Evolutionary conservation across 2,888 invertebrate genomes (phyloP).

Genomic region (Ligdia adustata): DNA sequence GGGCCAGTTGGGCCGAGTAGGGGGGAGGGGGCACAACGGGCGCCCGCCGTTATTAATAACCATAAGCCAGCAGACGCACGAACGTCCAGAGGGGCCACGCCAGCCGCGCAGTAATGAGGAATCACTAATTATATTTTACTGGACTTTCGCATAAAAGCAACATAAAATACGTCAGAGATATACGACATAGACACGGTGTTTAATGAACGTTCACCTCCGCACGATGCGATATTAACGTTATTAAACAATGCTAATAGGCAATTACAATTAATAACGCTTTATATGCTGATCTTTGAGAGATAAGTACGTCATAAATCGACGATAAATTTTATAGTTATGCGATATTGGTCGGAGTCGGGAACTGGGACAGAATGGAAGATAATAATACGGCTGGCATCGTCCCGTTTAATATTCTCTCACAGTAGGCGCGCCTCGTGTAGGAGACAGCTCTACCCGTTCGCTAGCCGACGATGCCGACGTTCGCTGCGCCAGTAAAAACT

Average conservation of each 20-base stretch:
- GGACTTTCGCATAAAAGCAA: constrained; percentile 75
- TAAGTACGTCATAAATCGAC: constrained; percentile 19
- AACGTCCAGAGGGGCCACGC: constrained; percentile 82
- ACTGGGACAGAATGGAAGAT: constrained; percentile 61
- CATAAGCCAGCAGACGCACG: constrained; percentile 84
- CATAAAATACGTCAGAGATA: constrained; percentile 60
- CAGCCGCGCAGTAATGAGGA: constrained; percentile 80
- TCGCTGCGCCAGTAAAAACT: constrained; percentile 70
- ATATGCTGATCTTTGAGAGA: constrained; percentile 19
- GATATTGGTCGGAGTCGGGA: constrained; percentile 39
- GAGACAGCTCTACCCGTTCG: constrained; percentile 75
- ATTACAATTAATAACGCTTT: constrained; percentile 29
- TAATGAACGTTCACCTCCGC: constrained; percentile 35
- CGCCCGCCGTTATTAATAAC: constrained; percentile 82
- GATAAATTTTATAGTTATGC: constrained; percentile 44
- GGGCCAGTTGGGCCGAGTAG: constrained; percentile 53
- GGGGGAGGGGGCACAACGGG: constrained; percentile 55
- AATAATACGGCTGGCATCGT: constrained; percentile 56
- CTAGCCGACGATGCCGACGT: constrained; percentile 56
- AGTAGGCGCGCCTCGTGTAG: constrained; percentile 67
- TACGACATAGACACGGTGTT: constrained; percentile 44
- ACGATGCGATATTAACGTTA: constrained; percentile 29
- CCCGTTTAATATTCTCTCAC: constrained; percentile 78
- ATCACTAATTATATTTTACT: constrained; percentile 84
- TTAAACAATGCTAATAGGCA: constrained; percentile 33